phyloP scores from a whole-genome alignment of 2,888 invertebrate species.

The Mechanitis messenoides region DNA sequence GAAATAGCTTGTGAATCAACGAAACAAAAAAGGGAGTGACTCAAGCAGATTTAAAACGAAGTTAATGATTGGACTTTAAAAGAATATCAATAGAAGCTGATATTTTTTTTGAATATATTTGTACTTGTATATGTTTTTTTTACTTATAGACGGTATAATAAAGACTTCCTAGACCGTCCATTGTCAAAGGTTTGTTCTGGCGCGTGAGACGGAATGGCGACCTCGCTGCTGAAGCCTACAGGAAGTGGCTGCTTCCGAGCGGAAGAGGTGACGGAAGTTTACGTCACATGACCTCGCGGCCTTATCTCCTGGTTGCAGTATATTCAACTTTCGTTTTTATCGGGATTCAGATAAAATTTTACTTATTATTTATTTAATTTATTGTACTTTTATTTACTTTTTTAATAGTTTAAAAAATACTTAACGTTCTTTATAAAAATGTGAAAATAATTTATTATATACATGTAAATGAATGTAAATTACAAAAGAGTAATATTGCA shows the following conservation, averaged over 20 bases:
- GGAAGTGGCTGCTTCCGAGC: slow-evolving; percentile 64
- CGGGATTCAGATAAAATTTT: too few species aligned
- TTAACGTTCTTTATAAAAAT: too few species aligned
- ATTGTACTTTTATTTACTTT: too few species aligned
- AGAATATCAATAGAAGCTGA: too few species aligned
- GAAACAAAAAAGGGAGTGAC: neutral
- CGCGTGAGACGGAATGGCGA: slow-evolving; percentile 30
- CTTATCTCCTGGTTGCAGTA: slow-evolving; percentile 19
- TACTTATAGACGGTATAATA: neutral
- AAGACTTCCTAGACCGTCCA: neutral
- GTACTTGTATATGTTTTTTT: neutral
- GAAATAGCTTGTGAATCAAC: neutral
- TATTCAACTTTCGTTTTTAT: slow-evolving; percentile 21
- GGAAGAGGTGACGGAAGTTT: slow-evolving; percentile 54
- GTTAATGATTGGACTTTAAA: neutral
- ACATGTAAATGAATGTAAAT: too few species aligned
- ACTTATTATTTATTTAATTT: neutral
- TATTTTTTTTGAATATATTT: neutral
- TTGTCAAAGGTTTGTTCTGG: slow-evolving; percentile 6
- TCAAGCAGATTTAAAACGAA: neutral
- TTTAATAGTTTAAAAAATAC: too few species aligned
- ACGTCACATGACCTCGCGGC: slow-evolving; percentile 43
- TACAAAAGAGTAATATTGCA: too few species aligned
- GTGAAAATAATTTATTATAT: too few species aligned
- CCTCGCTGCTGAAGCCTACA: slow-evolving; percentile 46